Base-by-base conservation (phyloP, 2,113 vertebrate species). In the Lampris megalopsis region DNA sequence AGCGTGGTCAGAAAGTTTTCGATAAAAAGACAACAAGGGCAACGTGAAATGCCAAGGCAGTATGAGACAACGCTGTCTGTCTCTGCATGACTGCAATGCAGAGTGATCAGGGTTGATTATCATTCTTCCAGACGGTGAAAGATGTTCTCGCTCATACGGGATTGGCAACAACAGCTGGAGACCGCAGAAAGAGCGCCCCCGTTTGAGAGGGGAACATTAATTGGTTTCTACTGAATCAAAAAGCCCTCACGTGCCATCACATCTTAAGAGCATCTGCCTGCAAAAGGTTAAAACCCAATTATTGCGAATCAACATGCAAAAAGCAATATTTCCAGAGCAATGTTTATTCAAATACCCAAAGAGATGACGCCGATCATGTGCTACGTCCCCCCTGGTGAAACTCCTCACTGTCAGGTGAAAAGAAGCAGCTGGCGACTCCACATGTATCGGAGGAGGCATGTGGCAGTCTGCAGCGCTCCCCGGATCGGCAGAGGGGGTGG, bases 291-390 rank as follows among this genome's bases (percentile, higher is more conserved):
- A 48, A 63, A 36, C 37, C 52, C 41, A 35, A 1, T 2, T 3
- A 2, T 43, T 53, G 42, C 40, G 5, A 36, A 50, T 71, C 6
- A 68, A 71, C 69, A 37, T 47, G 68, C 7, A 62, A 11, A 38
- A 58, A 36, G 56, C 36, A 36, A 37, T 9, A 63, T 76, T 63
- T 10, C 71, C 74, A 77, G 71, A 53, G 68, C 49, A 83, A 71
- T 61, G 4, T 56, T 53, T 64, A 68, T 73, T 73, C 57, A 45
- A 37, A 45, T 61, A 80, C 68, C 11, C 45, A 64, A 13, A 42
- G 56, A 45, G 72, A 42, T 71, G 10, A 50, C 37, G 43, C 13
- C 9, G 24, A 68, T 37, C 7, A 37, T 10, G 65, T 24, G 24
- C 24, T 24, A 24, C 24, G 24, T 24, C 24, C 24, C 24, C 24